phyloP scores from a whole-genome alignment of 2,113 vertebrate genomes.

The Aepyceros melampus region DNA sequence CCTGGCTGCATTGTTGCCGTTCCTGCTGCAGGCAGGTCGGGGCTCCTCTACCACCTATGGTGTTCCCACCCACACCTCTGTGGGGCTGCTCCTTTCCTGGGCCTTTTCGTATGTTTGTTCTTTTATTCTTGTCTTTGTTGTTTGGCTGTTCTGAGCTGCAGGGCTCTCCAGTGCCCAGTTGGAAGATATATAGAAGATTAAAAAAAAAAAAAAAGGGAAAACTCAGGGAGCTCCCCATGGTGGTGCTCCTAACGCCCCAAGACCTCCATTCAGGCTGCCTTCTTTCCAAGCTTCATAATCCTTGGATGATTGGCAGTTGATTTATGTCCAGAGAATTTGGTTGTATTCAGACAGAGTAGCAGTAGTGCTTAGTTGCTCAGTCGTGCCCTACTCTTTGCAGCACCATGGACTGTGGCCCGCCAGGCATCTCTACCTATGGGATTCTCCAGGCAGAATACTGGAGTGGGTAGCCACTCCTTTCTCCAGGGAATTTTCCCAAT shows the following conservation, averaged over 20 bases:
- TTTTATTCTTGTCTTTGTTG: background rate
- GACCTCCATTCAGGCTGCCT: background rate
- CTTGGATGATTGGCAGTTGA: background rate
- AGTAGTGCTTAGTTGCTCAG: background rate
- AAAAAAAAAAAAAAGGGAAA: background rate
- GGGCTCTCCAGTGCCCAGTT: background rate
- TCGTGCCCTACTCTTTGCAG: background rate
- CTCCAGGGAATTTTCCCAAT: background rate
- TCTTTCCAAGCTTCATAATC: background rate
- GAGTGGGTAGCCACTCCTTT: background rate
- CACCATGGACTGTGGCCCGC: background rate
- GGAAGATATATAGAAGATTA: background rate
- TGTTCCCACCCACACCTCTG: background rate
- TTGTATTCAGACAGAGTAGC: background rate
- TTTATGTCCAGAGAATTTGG: background rate
- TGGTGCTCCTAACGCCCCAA: background rate
- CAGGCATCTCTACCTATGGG: background rate
- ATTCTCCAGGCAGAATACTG: background rate
- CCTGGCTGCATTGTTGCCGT: rapidly evolving
- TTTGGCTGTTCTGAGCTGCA: background rate
- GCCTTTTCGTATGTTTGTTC: background rate
- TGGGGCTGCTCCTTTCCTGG: background rate
- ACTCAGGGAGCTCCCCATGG: background rate
- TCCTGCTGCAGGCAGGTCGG: background rate
- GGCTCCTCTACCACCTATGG: rapidly evolving